Evolutionary conservation across 1,140 invertebrate genomes (phyloP).

Genomic region (Euura saliciscinereae): DNA sequence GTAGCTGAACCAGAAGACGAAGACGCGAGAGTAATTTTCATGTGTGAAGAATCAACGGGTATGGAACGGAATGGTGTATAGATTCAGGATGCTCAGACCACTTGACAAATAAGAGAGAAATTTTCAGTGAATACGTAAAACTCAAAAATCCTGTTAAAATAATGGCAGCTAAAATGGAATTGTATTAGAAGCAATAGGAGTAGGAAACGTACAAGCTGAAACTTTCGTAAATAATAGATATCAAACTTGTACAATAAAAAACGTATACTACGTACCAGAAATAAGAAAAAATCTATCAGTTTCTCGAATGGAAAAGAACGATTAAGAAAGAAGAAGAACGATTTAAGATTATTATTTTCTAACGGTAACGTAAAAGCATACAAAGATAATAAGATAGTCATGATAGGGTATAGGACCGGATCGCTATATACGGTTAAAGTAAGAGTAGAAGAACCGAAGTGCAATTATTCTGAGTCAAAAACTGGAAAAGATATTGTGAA

Average conservation of each 20-base stretch:
- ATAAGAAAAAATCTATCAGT: not conserved
- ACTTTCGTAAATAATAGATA: not conserved
- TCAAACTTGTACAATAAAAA: not conserved
- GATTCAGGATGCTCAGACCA: not conserved
- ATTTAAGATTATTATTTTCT: not conserved
- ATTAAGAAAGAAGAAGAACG: not conserved
- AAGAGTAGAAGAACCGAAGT: not conserved
- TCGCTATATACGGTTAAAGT: not conserved
- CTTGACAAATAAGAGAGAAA: not conserved
- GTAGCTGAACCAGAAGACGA: not conserved
- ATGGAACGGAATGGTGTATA: not conserved
- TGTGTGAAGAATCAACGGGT: not conserved
- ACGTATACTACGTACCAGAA: not conserved
- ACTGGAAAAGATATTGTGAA: not conserved
- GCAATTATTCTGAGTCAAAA: slow-evolving; percentile 1
- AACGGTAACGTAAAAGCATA: not conserved
- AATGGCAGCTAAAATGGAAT: not conserved
- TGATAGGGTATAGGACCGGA: not conserved
- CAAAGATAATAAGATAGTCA: not conserved
- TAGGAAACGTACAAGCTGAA: not conserved
- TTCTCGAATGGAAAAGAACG: not conserved
- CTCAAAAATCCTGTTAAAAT: not conserved
- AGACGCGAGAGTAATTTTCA: not conserved
- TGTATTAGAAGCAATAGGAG: not conserved
- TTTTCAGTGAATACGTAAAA: not conserved